Conservation (phyloP, 37 sponge, comb jelly and placozoan genomes). For the Mnemiopsis leidyi region DNA sequence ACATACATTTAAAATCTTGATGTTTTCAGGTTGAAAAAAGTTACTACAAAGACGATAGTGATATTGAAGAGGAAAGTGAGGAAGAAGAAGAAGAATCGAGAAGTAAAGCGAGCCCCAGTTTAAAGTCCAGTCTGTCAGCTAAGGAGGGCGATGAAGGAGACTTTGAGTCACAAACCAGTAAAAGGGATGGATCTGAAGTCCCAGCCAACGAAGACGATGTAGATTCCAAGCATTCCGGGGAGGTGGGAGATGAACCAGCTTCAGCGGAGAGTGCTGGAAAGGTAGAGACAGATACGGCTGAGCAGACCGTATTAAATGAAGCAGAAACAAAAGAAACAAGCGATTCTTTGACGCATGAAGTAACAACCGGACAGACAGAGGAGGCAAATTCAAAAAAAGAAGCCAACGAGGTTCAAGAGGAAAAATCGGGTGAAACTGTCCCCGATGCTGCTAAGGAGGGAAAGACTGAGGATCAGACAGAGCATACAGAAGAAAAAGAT, state of each 20-base stretch:
- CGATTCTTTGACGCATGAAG: not conserved
- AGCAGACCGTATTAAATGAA: not conserved
- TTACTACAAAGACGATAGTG: not conserved
- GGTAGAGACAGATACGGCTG: not conserved
- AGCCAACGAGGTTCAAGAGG: not conserved
- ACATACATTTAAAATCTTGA: too few species aligned
- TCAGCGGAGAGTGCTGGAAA: not conserved
- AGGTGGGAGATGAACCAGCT: not conserved
- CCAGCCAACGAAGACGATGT: not conserved
- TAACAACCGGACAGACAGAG: not conserved
- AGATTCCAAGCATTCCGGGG: not conserved
- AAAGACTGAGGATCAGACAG: not conserved
- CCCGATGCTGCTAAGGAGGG: not conserved
- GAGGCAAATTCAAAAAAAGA: not conserved
- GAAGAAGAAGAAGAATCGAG: not conserved
- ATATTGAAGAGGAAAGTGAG: not conserved
- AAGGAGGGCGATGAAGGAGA: not conserved
- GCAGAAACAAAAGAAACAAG: not conserved
- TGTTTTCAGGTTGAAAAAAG: not conserved
- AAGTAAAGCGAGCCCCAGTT: not conserved
- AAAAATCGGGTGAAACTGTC: not conserved
- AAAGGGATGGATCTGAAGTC: too few species aligned
- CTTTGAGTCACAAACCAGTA: too few species aligned
- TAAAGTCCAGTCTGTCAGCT: not conserved
- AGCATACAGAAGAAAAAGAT: not conserved